Base-by-base conservation (phyloP, 2,797 vertebrate genomes). In the Gallirallus australis region DNA sequence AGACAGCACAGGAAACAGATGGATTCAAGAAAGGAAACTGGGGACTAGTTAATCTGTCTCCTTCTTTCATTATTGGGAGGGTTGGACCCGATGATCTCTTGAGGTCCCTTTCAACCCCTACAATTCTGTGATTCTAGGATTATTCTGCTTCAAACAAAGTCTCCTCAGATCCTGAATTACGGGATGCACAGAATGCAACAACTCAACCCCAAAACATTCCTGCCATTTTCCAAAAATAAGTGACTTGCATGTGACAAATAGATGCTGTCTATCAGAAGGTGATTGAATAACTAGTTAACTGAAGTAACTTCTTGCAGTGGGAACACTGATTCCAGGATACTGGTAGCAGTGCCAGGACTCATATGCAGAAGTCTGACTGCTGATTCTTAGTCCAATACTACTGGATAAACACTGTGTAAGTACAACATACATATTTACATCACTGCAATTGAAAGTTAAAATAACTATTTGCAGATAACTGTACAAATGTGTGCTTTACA, bases 151-250 rank as follows among this genome's bases (percentile, higher is more conserved):
- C 50, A 73, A 19, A 64, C 21, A 8, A 77, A 50, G 31, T 24
- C 33, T 82, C 50, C 54, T 85, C 48, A 47, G 45, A 73, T 31
- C 28, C n/a, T 18, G 4, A 6, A 59, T 39, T 57, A 71, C 3
- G 18, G 52, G 39, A 76, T 24, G 17, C 0, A 0, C 2, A 13
- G 20, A 10, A 53, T 9, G 11, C 21, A 59, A 20, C 9, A 27
- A 11, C 20, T 82, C 2, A 0, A 27, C 7, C 25, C 30, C 40
- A 70, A n/a, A 92, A 50, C 24, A 15, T 24, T 75, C 30, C 47
- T 86, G 15, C 15, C 40, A 60, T n/a, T 61, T 70, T n/a, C 25
- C 2, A 0, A 40, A 78, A 69, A 3, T 18, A 66, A 72, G 25
- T 20, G 37, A 20, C 50, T 28, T 50, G 7, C 33, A 37, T 33